Percentiles rank a stretch among this genome's conserved stretches.
phyloP scores from a whole-genome alignment of 2,888 invertebrate genomes.

The Ethmia dodecea region DNA sequence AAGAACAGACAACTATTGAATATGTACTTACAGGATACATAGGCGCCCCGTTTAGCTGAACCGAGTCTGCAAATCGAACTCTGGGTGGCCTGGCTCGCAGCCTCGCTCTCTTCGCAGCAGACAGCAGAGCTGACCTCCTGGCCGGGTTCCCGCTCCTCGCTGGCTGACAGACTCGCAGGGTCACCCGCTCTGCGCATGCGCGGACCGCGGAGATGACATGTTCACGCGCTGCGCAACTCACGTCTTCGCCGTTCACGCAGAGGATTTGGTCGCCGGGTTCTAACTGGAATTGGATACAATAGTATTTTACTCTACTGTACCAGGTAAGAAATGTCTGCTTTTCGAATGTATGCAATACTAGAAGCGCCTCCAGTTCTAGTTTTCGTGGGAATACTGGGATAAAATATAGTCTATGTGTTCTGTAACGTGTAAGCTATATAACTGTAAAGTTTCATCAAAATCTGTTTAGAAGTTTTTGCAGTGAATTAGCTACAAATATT shows the following conservation, averaged over 20 bases:
- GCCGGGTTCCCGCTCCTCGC: slow-evolving; percentile 74
- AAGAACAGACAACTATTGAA: no score
- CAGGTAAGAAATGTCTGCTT: no score
- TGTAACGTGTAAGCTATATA: no score
- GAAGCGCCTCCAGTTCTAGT: no score
- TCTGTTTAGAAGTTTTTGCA: no score
- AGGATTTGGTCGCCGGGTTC: slow-evolving; percentile 95
- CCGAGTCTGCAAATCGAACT: slow-evolving; percentile 93
- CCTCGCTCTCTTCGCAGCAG: slow-evolving; percentile 91
- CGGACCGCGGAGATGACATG: slow-evolving; percentile 93
- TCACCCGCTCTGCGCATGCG: slow-evolving; percentile 86
- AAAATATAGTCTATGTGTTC: no score
- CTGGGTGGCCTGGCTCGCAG: slow-evolving; percentile 88
- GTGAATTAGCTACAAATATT: no score
- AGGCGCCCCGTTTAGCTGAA: slow-evolving; percentile 90
- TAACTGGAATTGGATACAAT: slow-evolving; percentile 66
- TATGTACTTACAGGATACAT: slow-evolving; percentile 87
- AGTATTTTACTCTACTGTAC: no score
- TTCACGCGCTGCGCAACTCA: slow-evolving; percentile 89
- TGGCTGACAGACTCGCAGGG: slow-evolving; percentile 90
- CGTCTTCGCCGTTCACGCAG: slow-evolving; percentile 94
- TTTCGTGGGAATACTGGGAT: no score
- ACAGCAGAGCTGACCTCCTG: slow-evolving; percentile 89
- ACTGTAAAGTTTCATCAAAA: no score
- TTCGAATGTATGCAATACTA: no score